Conservation (phyloP, 2,888 invertebrate genomes). For the Saturnia pavonia region DNA sequence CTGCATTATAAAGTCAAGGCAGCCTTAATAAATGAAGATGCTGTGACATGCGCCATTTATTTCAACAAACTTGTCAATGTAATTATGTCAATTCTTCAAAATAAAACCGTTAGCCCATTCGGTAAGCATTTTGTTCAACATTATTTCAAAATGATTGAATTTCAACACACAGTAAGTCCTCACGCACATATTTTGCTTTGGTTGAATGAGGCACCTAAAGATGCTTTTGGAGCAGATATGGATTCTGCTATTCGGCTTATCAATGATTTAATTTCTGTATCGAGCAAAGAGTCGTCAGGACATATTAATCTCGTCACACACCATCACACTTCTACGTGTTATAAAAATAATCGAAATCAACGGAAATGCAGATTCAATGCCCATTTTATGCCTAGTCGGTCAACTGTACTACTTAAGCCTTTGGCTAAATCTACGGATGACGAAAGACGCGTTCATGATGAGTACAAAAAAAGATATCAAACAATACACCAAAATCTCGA, state of each 20-base stretch:
- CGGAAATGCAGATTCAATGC: constrained; percentile 42
- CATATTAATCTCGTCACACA: constrained; percentile 42
- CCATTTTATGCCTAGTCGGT: constrained; percentile 42
- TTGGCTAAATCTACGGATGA: constrained; percentile 40
- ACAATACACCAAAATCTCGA: constrained; percentile 38
- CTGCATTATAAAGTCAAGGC: constrained; percentile 1
- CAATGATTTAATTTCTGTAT: constrained; percentile 40
- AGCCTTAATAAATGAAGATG: constrained; percentile 3
- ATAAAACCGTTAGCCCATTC: constrained; percentile 43
- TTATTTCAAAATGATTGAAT: constrained; percentile 51
- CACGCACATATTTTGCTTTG: constrained; percentile 50
- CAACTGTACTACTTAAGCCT: constrained; percentile 37
- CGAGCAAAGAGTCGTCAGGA: constrained; percentile 40
- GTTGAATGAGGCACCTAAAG: constrained; percentile 47
- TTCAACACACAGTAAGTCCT: constrained; percentile 50
- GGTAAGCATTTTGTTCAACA: constrained; percentile 39
- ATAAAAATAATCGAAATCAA: constrained; percentile 38
- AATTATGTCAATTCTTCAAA: constrained; percentile 39
- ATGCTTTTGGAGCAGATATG: constrained; percentile 28
- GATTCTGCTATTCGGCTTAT: constrained; percentile 34
- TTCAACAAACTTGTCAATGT: constrained; percentile 52
- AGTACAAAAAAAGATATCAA: constrained; percentile 33
- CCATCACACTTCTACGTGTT: constrained; percentile 44
- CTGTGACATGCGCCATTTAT: constrained; percentile 43
- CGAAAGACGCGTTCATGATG: constrained; percentile 30